A percentile compares a stretch with the other conserved stretches of the same genome.
Evolutionary conservation across 2,797 vertebrate genomes (phyloP).

Genomic region (Channallabes apus): DNA sequence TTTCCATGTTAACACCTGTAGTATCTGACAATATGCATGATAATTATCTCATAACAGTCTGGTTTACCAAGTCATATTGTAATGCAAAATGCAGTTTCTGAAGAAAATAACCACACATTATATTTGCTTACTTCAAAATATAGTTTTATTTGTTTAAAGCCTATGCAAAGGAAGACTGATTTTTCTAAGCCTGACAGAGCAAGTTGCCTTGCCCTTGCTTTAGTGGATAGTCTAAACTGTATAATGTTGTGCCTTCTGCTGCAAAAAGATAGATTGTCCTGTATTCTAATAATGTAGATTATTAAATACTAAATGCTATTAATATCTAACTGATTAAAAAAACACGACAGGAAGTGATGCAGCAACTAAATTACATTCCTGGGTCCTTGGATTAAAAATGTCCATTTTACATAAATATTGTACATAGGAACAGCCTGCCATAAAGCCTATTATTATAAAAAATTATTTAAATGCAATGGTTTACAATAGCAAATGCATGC

Average conservation of each 20-base stretch:
- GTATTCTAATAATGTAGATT: neutral
- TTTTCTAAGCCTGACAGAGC: neutral
- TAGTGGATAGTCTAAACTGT: no score
- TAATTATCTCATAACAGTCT: neutral
- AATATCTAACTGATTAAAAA: neutral
- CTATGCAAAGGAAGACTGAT: neutral
- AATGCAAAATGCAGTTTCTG: no score
- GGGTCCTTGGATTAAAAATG: neutral
- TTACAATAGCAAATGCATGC: no score
- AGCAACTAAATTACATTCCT: neutral
- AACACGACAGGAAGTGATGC: neutral
- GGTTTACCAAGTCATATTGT: neutral
- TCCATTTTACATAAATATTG: no score
- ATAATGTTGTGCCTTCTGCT: neutral
- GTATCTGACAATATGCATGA: neutral
- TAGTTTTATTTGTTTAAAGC: neutral
- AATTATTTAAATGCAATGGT: no score
- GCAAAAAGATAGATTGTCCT: neutral
- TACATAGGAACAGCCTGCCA: no score
- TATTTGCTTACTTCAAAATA: neutral
- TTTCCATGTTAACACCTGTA: neutral
- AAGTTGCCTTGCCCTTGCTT: neutral
- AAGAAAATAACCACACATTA: neutral
- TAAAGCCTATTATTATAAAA: no score
- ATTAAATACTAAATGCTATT: neutral